Base-by-base conservation (phyloP, 2,113 vertebrate species). In the Silurus asotus region DNA sequence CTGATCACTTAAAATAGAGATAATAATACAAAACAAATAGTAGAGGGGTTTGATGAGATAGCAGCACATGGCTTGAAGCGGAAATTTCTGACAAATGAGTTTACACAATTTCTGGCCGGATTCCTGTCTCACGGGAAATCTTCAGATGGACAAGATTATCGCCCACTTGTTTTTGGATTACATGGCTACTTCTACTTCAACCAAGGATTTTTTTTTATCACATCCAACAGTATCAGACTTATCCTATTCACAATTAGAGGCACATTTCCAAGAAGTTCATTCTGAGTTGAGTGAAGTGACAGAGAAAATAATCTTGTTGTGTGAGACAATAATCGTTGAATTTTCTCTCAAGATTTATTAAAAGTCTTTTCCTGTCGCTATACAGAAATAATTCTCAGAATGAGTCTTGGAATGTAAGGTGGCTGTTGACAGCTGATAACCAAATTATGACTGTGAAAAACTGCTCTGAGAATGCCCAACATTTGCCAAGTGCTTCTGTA, bases 1-100 rank as follows among this genome's bases (percentile, higher is more conserved):
- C 48, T 81, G 65, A 15, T 28, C 17, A 83, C 67, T 77, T 49
- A 78, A 76, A 82, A 84, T 17, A 81, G 75, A 87, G n/a, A 37
- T 62, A 59, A 81, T 80, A 23, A 81, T 83, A 67, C 23, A 25
- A 84, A 82, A 79, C 13, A 78, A 72, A 82, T 79, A 67, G 49
- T 28, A 11, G 23, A 77, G 69, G 84, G 70, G 51, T 82, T 83
- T 3, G 20, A 70, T 83, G 19, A 86, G 80, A 81, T 23, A 67
- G 69, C 1, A 55, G 79, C 53, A 81, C 53, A 79, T 59, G 59
- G 77, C 64, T 25, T 53, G 59, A 72, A 37, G 9, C 15, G 5
- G 49, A 77, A 17, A 55, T 77, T n/a, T 37, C 37, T 62, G 58
- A 48, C 28, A 85, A 59, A 86, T 55, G 37, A 76, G 76, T 77